Base-by-base conservation (phyloP, 2,113 vertebrate genomes). In the Otus sunia region DNA sequence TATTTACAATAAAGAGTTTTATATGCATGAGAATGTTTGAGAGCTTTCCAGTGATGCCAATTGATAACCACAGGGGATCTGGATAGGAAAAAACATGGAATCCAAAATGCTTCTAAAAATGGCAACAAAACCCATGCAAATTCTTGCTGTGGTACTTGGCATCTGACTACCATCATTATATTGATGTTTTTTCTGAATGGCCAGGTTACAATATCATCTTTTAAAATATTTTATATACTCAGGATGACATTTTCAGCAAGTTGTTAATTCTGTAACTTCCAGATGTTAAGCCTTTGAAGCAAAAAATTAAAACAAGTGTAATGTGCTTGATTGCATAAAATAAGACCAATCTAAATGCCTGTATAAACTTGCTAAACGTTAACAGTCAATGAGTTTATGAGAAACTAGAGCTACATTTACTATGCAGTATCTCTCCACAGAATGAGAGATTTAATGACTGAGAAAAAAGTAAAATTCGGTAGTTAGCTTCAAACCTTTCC, bases 251-350 rank as follows among this genome's bases (percentile, higher is more conserved):
- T 95, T 95, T 96, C 45, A 68, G 34, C 7, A 25, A 95, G 36
- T 55, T 93, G 49, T 63, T 94, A 93, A 91, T 97, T 95, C 30
- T 49, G 49, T 71, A 75, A 73, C 77, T 93, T 96, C 87, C 97
- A 98, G 86, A 94, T 97, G 93, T 96, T 92, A 90, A 83, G 89
- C 91, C 94, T 95, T 86, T 91, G 94, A 98, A 95, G 91, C 94
- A 98, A 98, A 98, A 97, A 96, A 97, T 85, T 91, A 76, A 95
- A 96, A 95, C 92, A 96, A 97, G 75, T 90, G 86, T 96, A 86
- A 92, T 55, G 37, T 87, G 50, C 95, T 97, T 79, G 73, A 95
- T 63, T 93, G 92, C 63, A 32, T 95, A 96, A 96, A 98, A 92
- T 86, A 93, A 97, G 81, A 97, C 56, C n/a, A 17, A 91, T 94